A percentile compares a stretch with the other conserved stretches of the same genome.
Conservation (phyloP, 1,140 invertebrate species). For the Apocrypta bakeri region DNA sequence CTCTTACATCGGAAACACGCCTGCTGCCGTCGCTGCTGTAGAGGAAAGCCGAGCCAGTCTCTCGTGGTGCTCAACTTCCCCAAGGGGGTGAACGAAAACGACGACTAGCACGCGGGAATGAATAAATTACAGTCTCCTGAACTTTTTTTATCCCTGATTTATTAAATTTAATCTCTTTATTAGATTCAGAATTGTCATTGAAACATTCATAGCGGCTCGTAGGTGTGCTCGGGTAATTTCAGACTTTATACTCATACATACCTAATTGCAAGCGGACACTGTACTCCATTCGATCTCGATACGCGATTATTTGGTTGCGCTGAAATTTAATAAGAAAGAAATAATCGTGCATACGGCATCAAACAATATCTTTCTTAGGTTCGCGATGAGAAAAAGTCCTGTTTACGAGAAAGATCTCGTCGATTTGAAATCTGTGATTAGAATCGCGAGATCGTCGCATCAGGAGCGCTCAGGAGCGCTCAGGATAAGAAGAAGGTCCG, state of each 20-base stretch:
- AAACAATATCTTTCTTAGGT: no score
- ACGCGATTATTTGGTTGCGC: no score
- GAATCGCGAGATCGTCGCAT: not conserved
- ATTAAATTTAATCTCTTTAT: conserved; percentile 33
- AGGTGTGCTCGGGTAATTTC: no score
- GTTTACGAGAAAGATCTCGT: not conserved
- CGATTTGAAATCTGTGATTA: not conserved
- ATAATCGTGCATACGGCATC: no score
- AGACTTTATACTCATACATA: no score
- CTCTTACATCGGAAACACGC: conserved; percentile 60
- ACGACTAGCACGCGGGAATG: not conserved
- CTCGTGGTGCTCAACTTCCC: conserved; percentile 31
- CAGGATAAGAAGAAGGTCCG: not conserved
- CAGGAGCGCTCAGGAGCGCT: not conserved
- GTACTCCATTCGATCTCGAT: no score
- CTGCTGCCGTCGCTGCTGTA: no score
- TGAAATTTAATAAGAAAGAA: no score
- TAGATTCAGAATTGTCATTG: conserved; percentile 11
- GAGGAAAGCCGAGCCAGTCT: not conserved
- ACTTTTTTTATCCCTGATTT: conserved; percentile 34
- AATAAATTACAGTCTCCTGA: conserved; percentile 30
- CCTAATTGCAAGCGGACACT: no score
- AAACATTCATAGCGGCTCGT: conserved; percentile 30
- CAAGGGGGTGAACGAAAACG: conserved; percentile 5
- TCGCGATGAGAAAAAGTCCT: no score